These are phyloP conservation scores for Cydia splendana DNA, from an alignment of 1,140 invertebrate species.

Conservation along the genomic window DNA sequence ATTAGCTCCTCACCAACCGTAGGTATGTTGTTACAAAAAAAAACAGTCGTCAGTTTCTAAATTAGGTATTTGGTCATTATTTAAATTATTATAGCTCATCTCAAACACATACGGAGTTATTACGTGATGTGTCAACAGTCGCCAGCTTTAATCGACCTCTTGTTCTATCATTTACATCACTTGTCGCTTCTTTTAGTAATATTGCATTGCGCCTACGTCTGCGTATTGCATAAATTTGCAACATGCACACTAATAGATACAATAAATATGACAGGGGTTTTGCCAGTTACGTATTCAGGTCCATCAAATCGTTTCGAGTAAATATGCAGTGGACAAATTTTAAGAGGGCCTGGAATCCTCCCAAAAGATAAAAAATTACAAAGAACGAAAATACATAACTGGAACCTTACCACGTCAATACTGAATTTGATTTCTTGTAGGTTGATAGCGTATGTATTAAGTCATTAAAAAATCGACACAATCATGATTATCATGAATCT, in stretches of 20 bases:
- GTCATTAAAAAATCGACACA: no score
- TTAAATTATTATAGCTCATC: conserved; percentile 14
- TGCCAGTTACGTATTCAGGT: not conserved
- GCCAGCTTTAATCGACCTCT: not conserved
- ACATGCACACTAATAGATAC: not conserved
- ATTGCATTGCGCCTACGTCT: conserved; percentile 1
- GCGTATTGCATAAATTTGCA: not conserved
- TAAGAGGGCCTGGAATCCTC: no score
- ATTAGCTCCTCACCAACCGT: not conserved
- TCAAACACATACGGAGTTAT: not conserved
- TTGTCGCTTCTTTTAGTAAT: not conserved
- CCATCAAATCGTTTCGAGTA: not conserved
- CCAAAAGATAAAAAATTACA: no score
- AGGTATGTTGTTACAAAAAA: not conserved
- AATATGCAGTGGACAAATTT: no score
- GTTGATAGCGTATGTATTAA: not conserved
- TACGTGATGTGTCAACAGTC: not conserved
- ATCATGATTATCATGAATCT: no score
- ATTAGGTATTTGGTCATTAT: not conserved
- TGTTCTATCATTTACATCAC: conserved; percentile 5
- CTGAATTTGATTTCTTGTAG: no score
- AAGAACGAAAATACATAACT: no score
- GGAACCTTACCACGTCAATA: no score
- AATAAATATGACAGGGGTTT: not conserved
- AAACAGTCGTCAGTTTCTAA: not conserved